Base-by-base conservation (phyloP, 2,797 vertebrate species). In the Mus caroli region DNA sequence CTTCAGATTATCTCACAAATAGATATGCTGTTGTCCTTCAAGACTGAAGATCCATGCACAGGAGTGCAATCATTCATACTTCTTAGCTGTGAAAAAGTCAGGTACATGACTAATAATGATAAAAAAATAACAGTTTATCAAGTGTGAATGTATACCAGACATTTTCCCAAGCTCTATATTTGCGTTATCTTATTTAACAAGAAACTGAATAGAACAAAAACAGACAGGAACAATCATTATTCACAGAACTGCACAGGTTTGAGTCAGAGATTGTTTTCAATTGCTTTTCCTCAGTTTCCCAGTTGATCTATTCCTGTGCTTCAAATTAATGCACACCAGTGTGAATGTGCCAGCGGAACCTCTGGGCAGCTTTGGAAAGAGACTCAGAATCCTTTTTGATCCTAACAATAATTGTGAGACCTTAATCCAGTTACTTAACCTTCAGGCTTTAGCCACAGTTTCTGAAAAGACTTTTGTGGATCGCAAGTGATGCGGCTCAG, bases 1-100 rank as follows among this genome's bases (percentile, higher is more conserved):
- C 89, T 96, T 97, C 69, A 97, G 95, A 97, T 95, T 97, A 97
- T 97, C 97, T 97, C 97, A 97, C 94, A 97, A 97, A 97, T 95
- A 98, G 96, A 97, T 94, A 94, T 58, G 91, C 94, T 98, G 89
- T 96, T 98, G 96, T 97, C 97, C 97, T 98, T 97, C 97, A 97
- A 96, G 93, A 97, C 28, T 89, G 92, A 97, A 97, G 91, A 97
- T 97, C 91, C 76, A n/a, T 54, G 84, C 78, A 54, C 73, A 80
- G 34, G 58, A 93, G 26, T 83, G 50, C 75, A 96, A 96, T 94
- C 92, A 92, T 82, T 96, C 87, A 88, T 69, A 75, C 26, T 88
- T 91, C 94, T 96, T 82, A 80, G 54, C 94, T 85, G 69, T 58
- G 86, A 43, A 75, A 96, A 92, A 97, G 75, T 69, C 69, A 75